phyloP scores from a whole-genome alignment of 2,113 vertebrate species.

The Spea multiplicata region DNA sequence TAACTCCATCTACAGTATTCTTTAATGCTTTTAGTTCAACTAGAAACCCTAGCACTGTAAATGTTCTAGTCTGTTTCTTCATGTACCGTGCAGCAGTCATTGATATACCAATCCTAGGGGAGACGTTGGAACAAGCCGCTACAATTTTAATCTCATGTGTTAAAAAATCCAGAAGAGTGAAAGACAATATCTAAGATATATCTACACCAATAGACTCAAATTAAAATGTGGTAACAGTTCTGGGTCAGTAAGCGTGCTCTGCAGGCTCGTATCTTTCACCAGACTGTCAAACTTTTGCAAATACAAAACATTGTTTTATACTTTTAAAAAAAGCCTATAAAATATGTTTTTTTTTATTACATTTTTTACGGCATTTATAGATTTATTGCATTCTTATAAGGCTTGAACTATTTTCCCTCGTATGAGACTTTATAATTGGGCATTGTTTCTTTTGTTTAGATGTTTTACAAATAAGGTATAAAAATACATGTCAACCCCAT shows the following conservation, averaged over 20 bases:
- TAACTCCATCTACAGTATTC: too few relatives aligned
- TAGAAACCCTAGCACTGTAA: neutral
- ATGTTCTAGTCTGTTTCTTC: neutral
- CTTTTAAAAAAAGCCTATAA: neutral
- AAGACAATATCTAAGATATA: constrained; percentile 6
- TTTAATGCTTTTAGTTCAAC: neutral
- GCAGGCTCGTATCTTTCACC: constrained; percentile 11
- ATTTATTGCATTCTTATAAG: neutral
- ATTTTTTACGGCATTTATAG: neutral
- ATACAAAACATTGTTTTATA: neutral
- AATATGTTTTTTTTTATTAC: neutral
- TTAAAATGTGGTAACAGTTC: constrained; percentile 10
- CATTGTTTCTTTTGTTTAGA: too few relatives aligned
- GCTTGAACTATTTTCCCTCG: too few relatives aligned
- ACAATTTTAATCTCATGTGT: constrained; percentile 1
- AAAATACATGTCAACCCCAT: too few relatives aligned
- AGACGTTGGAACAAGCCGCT: neutral
- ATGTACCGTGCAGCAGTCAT: neutral
- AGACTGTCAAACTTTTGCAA: neutral
- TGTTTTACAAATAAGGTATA: too few relatives aligned
- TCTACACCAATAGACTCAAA: neutral
- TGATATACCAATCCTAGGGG: neutral
- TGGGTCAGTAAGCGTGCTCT: neutral
- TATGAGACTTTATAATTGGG: too few relatives aligned
- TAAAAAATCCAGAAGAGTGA: neutral